Conservation (phyloP, 2,797 vertebrate species). For the Pteropus rufus region DNA sequence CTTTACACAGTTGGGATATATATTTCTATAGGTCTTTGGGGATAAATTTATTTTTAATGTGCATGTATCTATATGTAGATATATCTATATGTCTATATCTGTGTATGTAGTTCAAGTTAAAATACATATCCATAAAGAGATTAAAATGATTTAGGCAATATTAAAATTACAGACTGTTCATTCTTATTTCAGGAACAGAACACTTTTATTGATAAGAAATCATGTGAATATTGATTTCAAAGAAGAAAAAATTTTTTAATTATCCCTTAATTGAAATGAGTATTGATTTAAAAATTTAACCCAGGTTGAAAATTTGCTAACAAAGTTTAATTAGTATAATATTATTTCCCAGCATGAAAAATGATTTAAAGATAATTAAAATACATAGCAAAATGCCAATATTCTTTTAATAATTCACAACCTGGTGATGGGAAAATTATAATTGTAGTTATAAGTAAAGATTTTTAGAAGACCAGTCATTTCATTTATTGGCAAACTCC, state of each 20-base stretch:
- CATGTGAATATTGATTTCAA: neutral
- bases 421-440: neutral
- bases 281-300: conserved; percentile 36
- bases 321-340: conserved; percentile 22
- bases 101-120: neutral
- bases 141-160: neutral
- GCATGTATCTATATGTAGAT: neutral
- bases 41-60: neutral
- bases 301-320: neutral
- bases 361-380: conserved; percentile 28
- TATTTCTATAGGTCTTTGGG: neutral
- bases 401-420: conserved; percentile 44
- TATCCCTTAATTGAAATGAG: neutral
- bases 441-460: neutral
- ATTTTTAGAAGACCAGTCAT: neutral
- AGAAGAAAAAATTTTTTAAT: neutral
- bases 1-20: neutral
- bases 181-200: neutral
- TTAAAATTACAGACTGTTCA: neutral
- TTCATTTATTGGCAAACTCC: neutral
- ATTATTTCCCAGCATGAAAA: conserved; percentile 29
- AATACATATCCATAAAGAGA: neutral
- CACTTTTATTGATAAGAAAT: neutral
- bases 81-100: neutral
- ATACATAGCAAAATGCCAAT: conserved; percentile 28